Percentiles rank a stretch among this genome's conserved stretches.
These are phyloP conservation scores for Steatornis caripensis DNA, from an alignment of 2,113 vertebrate species.

Conservation along the genomic window DNA sequence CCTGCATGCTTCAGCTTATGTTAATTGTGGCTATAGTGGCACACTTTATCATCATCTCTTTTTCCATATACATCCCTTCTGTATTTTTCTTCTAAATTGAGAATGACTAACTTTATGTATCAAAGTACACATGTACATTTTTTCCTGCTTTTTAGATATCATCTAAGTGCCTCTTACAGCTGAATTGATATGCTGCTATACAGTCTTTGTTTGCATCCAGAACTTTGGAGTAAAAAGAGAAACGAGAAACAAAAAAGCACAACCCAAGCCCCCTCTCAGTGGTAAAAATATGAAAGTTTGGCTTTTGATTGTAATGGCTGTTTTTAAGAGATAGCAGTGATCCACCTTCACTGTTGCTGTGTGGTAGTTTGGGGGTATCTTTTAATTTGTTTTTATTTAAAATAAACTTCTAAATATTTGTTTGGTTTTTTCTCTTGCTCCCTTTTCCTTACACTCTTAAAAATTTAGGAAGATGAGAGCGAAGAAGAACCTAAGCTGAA, in stretches of 20 bases:
- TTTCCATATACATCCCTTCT: neutral
- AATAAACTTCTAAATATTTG: neutral
- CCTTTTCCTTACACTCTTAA: neutral
- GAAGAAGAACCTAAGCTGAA: slow-evolving; percentile 98
- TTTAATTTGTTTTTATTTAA: neutral
- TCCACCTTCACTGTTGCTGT: neutral
- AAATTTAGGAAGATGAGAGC: slow-evolving; percentile 90
- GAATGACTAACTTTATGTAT: neutral
- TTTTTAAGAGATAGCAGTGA: neutral
- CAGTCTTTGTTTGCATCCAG: neutral
- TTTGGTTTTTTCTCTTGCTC: neutral
- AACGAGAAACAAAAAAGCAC: neutral
- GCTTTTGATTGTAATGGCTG: slow-evolving; percentile 24
- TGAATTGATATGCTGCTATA: neutral
- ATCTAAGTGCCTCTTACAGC: neutral
- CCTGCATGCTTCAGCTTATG: slow-evolving; percentile 14
- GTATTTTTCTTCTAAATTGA: neutral
- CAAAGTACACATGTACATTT: neutral
- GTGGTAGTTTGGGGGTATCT: neutral
- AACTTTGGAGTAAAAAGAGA: neutral
- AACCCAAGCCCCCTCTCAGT: neutral
- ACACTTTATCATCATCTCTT: neutral
- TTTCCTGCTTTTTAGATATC: neutral
- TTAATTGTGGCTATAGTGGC: slow-evolving; percentile 8
- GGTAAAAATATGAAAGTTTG: neutral